Percentiles rank a stretch among this genome's conserved stretches.
These are phyloP conservation scores for Montipora foliosa DNA, from an alignment of 64 coral and sea anemone genomes.

Conservation along the genomic window DNA sequence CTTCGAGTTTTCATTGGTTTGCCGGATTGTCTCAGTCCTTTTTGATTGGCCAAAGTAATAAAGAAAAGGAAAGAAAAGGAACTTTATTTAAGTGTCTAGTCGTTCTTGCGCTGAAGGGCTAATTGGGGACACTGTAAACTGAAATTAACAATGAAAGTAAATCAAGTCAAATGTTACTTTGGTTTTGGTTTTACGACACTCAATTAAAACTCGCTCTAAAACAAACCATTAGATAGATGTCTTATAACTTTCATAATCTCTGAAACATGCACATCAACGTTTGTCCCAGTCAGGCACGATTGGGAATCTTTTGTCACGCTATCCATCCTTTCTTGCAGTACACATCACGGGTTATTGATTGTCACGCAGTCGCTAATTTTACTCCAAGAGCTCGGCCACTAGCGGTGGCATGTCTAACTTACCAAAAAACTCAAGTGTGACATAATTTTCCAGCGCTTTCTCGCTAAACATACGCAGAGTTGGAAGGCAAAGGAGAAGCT, in stretches of 20 bases:
- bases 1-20: too few species aligned
- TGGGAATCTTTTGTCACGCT: background rate
- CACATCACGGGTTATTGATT: background rate
- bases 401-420: slow-evolving; percentile 96
- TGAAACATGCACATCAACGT: background rate
- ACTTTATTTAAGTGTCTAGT: too few species aligned
- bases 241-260: slow-evolving; percentile 3
- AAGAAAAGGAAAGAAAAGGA: too few species aligned
- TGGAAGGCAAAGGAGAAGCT: slow-evolving; percentile 89
- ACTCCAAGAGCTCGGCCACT: slow-evolving; percentile 86
- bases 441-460: slow-evolving; percentile 95
- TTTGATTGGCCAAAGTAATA: too few species aligned
- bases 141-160: too few species aligned
- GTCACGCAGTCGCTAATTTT: slow-evolving; percentile 3
- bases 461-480: slow-evolving; percentile 86
- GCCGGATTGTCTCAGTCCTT: too few species aligned
- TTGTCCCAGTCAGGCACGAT: background rate
- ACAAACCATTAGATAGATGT: background rate
- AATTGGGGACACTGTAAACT: too few species aligned
- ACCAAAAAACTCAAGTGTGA: slow-evolving; percentile 94
- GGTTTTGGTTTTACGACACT: too few species aligned
- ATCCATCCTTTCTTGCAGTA: background rate
- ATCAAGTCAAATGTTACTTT: too few species aligned
- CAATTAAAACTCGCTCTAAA: too few species aligned
- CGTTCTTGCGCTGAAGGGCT: too few species aligned